phyloP scores from a whole-genome alignment of 2,113 vertebrate genomes.

The Coregonus clupeaformis region DNA sequence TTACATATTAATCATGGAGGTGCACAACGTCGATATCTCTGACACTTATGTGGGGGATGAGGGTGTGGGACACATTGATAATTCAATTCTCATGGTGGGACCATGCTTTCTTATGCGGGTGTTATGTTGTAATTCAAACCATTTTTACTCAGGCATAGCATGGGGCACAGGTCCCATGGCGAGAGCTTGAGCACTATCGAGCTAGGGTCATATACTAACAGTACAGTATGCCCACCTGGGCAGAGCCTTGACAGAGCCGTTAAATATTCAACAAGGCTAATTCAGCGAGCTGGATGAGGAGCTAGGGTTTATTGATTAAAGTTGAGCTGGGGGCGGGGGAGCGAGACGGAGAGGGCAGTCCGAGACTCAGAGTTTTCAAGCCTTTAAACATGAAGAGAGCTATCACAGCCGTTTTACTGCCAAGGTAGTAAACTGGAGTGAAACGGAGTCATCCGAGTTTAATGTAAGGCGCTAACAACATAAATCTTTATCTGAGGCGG shows the following conservation, averaged over 20 bases:
- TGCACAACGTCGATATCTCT: too few relatives aligned
- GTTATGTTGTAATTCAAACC: too few relatives aligned
- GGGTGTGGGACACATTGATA: too few relatives aligned
- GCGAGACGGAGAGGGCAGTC: background rate
- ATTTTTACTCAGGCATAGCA: background rate
- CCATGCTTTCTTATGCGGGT: too few relatives aligned
- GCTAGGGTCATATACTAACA: slow-evolving; percentile 31
- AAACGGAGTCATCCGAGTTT: slow-evolving; percentile 34
- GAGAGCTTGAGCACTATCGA: too few relatives aligned
- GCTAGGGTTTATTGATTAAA: background rate
- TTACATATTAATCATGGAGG: background rate
- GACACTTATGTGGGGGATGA: too few relatives aligned
- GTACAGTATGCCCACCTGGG: background rate
- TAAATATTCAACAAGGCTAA: slow-evolving; percentile 9
- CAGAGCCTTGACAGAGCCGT: background rate
- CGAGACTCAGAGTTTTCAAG: background rate
- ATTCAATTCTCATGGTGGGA: too few relatives aligned
- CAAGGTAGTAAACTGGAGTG: slow-evolving; percentile 22
- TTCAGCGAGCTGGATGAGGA: background rate
- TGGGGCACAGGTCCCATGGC: background rate
- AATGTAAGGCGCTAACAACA: slow-evolving; percentile 29
- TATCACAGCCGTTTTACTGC: slow-evolving; percentile 19
- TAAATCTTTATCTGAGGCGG: slow-evolving; percentile 37
- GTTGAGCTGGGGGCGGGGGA: background rate
- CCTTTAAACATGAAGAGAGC: slow-evolving; percentile 2